Evolutionary conservation across 2,797 vertebrate species (phyloP), one percentile per base, ranked within the genome.

Genomic region (Melanotaenia maccullochi): DNA sequence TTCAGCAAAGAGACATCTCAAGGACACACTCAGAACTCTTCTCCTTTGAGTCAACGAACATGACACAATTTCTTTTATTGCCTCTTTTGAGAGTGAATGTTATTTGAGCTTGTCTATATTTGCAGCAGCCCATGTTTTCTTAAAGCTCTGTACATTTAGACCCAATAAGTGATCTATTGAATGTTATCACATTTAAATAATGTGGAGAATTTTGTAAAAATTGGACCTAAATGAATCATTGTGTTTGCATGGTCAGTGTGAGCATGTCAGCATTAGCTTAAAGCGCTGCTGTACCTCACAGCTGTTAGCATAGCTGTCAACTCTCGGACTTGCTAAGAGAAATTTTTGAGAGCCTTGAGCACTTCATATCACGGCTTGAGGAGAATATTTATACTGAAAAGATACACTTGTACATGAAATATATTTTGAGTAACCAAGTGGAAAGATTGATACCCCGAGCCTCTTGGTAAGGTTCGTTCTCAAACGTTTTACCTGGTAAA

Each of bases 1-100:
- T 76, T 51, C 62, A 83, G 65, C 68, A 65, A 74, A 42, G 30
- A 44, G 36, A 44, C 16, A 25, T 49, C 71, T 36, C 24, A 36
- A 42, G 65, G 65, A 56, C 36, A 32, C 18, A n/a, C 16, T n/a
- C 18, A 42, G 20, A 57, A 22, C 36, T 67, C 1, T n/a, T 22
- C 25, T 42, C 11, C 54, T 8, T 20, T 11, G 24, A 22, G 16
- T 40, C 33, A 52, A 25, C 40, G 35, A 55, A 55, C 22, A 30
- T 20, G 25, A 65, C 22, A 28, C 18, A n/a, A 8, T 30, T 38
- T 38, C 18, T 42, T 28, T 56, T 11, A 28, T 36, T 65, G 25
- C 3, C 1, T 33, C 11, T 65, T 54, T 65, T 22, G 1, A 54
- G 3, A 52, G 20, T 12, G 52, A 55, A 30, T 28, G 16, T 28